Conservation (phyloP, 2,113 vertebrate genomes). For the Colossoma macropomum region DNA sequence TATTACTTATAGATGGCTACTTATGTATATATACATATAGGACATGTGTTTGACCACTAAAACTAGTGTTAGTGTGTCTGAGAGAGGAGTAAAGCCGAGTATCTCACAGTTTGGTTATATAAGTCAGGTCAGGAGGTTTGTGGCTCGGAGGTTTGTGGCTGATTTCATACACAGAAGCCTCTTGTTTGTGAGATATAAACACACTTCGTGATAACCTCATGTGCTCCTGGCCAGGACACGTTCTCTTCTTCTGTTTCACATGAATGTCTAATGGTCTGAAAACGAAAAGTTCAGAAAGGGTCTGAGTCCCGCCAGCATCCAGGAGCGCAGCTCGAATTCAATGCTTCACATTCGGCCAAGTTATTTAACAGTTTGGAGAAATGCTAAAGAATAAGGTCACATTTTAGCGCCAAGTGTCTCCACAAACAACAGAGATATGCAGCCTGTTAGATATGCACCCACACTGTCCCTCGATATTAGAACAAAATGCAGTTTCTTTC, state of each 20-base stretch:
- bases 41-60: too few species aligned
- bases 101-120: not conserved
- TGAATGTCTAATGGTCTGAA: not conserved
- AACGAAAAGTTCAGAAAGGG: not conserved
- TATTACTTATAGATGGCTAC: too few species aligned
- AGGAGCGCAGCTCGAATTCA: not conserved
- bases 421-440: too few species aligned
- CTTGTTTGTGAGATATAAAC: slow-evolving; percentile 5
- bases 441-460: too few species aligned
- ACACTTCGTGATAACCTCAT: slow-evolving; percentile 3
- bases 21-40: too few species aligned
- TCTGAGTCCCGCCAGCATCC: not conserved
- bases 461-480: too few species aligned
- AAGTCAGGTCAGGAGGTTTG: slow-evolving; percentile 11
- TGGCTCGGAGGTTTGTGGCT: not conserved
- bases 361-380: not conserved
- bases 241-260: not conserved
- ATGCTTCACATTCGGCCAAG: not conserved
- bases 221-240: not conserved
- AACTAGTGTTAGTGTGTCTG: slow-evolving; percentile 5
- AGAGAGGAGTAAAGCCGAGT: not conserved
- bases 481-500: too few species aligned
- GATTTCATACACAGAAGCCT: slow-evolving; percentile 23
- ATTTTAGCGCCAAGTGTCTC: not conserved
- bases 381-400: too few species aligned